Base-by-base conservation (phyloP, 2,888 invertebrate genomes). In the Parnassius glacialis region DNA sequence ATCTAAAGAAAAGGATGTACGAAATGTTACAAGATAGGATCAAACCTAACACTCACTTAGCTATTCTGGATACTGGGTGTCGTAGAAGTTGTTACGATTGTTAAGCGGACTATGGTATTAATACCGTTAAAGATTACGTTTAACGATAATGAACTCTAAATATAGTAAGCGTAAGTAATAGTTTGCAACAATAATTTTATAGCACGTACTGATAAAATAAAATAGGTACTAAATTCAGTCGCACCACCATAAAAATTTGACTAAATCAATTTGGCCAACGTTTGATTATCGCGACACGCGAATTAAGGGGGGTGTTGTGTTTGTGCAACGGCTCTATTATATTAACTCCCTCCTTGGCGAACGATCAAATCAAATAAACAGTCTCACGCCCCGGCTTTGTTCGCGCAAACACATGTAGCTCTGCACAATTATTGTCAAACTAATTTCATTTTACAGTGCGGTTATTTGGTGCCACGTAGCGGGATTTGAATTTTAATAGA, bases 271-370 rank as follows among this genome's bases (percentile, higher is more conserved):
- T 74, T 72, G 68, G 59, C 69, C 69, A 67, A 67, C 70, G 69
- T 76, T 74, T 75, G 74, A 75, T 77, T 73, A 74, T 72, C 65
- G 65, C 61, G 70, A 68, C 67, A 67, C 64, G 47, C 58, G 59
- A 72, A 72, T 70, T 68, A 69, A 70, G 67, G 67, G 67, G 66
- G 83, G 83, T 75, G 83, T 72, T 69, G 62, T 84, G 74, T 83
- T 85, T 81, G 76, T 75, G 79, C 79, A 78, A 80, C 74, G 70
- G 70, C 73, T 79, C 67, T 80, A 87, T 86, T 86, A 74, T 78
- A 84, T 87, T 85, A 85, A 70, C 64, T 70, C 72, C 68, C 70
- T 44, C 54, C 9, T 47, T 51, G 54, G 52, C 58, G 52, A 57
- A 57, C 61, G 64, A 61, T 65, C 52, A 61, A 74, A 73, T 74